These are phyloP conservation scores for Pithecia hirsuta DNA, from an alignment of 2,797 vertebrate species.

Conservation along the genomic window DNA sequence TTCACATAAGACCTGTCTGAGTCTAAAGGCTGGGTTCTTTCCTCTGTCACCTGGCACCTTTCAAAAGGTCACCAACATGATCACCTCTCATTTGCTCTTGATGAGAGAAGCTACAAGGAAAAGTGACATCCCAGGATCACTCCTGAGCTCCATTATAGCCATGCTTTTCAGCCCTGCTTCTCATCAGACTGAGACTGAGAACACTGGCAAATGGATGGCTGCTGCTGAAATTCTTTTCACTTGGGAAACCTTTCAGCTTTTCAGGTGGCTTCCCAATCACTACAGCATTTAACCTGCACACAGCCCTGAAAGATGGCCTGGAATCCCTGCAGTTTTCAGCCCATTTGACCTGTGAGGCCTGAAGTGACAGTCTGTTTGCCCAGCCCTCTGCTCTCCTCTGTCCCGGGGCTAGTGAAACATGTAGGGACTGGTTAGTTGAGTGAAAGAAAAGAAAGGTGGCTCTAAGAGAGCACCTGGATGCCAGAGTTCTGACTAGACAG, in stretches of 20 bases:
- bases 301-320: background rate
- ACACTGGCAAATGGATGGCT: background rate
- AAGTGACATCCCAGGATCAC: background rate
- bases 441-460: conserved; percentile 16
- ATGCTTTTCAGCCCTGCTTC: background rate
- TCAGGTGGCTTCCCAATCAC: background rate
- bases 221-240: background rate
- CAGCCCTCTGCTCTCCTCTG: background rate
- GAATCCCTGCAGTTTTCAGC: background rate
- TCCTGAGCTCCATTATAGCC: background rate
- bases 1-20: background rate
- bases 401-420: background rate
- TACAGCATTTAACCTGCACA: background rate
- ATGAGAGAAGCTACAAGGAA: background rate
- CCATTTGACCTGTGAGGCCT: background rate
- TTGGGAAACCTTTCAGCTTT: background rate
- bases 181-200: background rate
- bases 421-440: background rate
- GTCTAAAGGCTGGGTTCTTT: background rate
- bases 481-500: background rate
- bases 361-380: background rate
- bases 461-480: background rate
- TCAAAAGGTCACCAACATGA: conserved; percentile 29
- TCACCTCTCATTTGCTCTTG: background rate
- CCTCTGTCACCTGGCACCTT: background rate